These are phyloP conservation scores for Smutsia temminckii DNA, from an alignment of 2,797 vertebrate species.

Conservation along the genomic window DNA sequence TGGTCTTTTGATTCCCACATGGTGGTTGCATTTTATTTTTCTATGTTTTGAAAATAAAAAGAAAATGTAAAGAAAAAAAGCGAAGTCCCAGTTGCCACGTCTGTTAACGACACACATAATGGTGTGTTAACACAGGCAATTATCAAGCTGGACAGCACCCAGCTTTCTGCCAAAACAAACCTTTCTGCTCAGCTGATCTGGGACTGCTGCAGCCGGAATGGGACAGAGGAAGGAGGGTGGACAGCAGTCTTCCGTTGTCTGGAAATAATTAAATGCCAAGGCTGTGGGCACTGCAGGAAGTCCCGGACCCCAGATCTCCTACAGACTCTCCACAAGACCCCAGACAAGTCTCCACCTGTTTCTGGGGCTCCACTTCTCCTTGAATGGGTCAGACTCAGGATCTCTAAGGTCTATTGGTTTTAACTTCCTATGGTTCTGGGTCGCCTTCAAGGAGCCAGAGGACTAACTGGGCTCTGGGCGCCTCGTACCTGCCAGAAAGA, in stretches of 20 bases:
- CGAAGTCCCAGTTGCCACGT: constrained; percentile 85
- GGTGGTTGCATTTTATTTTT: constrained; percentile 79
- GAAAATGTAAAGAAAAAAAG: constrained; percentile 60
- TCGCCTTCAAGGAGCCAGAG: not conserved
- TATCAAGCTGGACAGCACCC: constrained; percentile 84
- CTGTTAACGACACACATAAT: constrained; percentile 87
- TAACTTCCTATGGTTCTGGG: not conserved
- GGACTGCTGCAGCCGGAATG: constrained; percentile 75
- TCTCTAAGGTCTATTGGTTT: not conserved
- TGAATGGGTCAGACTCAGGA: not conserved
- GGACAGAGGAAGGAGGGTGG: constrained; percentile 68
- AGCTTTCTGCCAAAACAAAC: constrained; percentile 87
- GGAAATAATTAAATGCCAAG: constrained; percentile 83
- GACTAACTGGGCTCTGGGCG: not conserved
- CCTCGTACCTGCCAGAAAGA: not conserved
- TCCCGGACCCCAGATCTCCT: not conserved
- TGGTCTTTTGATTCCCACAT: constrained; percentile 81
- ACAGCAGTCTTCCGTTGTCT: constrained; percentile 77
- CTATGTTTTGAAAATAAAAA: constrained; percentile 69
- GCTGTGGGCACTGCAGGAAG: constrained; percentile 50
- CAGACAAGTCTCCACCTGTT: constrained; percentile 6
- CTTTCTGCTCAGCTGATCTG: constrained; percentile 83
- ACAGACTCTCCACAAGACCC: not conserved
- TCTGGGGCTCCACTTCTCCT: not conserved
- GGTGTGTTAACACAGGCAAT: constrained; percentile 86